Conservation (phyloP, 2,797 vertebrate genomes). For the Falco cherrug region DNA sequence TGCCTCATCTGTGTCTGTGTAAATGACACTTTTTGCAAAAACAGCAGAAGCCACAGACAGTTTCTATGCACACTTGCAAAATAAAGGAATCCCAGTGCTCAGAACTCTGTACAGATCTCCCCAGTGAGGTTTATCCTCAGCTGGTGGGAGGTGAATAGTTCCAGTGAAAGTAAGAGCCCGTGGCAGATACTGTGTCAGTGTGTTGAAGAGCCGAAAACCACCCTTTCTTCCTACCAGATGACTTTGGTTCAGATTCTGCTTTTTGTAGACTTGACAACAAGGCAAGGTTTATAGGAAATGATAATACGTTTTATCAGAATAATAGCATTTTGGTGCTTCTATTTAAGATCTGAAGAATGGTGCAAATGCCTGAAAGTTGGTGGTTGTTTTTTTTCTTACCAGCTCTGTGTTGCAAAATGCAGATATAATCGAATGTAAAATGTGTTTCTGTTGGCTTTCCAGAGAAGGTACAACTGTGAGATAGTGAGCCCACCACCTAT, state of each 20-base stretch:
- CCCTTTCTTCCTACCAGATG: neutral
- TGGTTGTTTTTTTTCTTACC: neutral
- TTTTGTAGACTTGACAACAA: neutral
- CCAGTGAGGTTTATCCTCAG: neutral
- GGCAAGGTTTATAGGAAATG: neutral
- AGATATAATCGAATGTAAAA: neutral
- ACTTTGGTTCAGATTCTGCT: accelerated
- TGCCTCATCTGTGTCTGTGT: neutral
- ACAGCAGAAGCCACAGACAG: neutral
- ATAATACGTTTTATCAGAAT: neutral
- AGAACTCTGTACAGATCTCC: neutral
- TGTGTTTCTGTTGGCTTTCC: neutral
- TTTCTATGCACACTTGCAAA: neutral
- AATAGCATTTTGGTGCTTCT: neutral
- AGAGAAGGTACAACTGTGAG: neutral
- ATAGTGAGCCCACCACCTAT: neutral
- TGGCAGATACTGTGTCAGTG: neutral
- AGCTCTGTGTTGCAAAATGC: neutral
- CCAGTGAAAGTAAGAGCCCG: neutral
- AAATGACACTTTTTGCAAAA: neutral
- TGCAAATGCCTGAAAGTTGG: neutral
- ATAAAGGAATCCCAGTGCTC: neutral
- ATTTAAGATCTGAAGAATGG: neutral
- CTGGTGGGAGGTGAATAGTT: neutral
- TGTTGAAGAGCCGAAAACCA: neutral